A percentile compares a stretch with the other conserved stretches of the same genome.
Conservation (phyloP, 2,797 vertebrate species). For the Coendou prehensilis region DNA sequence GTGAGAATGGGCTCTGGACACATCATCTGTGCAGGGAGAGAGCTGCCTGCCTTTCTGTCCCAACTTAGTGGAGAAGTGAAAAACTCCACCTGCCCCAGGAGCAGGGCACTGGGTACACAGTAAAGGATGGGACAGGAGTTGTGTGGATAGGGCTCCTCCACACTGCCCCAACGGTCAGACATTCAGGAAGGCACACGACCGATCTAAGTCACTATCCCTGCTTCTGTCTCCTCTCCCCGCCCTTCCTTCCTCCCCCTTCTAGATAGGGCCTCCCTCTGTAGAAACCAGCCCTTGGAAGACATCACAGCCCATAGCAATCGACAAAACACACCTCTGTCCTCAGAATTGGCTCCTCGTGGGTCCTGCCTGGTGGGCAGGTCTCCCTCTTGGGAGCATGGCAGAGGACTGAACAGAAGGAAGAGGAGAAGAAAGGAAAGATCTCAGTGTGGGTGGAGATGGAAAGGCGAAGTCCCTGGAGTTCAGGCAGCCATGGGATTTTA, state of each 20-base stretch:
- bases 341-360: neutral
- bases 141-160: neutral
- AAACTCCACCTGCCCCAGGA: fast-evolving
- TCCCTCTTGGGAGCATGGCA: neutral
- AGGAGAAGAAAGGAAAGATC: neutral
- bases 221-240: neutral
- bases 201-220: neutral
- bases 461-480: neutral
- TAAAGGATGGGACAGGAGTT: neutral
- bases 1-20: neutral
- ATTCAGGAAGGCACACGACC: neutral
- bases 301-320: neutral
- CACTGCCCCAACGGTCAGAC: neutral
- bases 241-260: neutral
- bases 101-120: neutral
- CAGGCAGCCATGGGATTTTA: neutral
- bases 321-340: neutral
- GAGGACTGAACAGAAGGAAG: neutral
- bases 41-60: neutral
- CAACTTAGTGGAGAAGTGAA: neutral
- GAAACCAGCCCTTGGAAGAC: neutral
- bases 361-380: neutral
- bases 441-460: neutral
- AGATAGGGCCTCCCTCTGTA: neutral
- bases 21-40: neutral